Percentiles rank a stretch among this genome's conserved stretches.
Conservation (phyloP, 2,113 vertebrate species). For the Pituophis catenifer region DNA sequence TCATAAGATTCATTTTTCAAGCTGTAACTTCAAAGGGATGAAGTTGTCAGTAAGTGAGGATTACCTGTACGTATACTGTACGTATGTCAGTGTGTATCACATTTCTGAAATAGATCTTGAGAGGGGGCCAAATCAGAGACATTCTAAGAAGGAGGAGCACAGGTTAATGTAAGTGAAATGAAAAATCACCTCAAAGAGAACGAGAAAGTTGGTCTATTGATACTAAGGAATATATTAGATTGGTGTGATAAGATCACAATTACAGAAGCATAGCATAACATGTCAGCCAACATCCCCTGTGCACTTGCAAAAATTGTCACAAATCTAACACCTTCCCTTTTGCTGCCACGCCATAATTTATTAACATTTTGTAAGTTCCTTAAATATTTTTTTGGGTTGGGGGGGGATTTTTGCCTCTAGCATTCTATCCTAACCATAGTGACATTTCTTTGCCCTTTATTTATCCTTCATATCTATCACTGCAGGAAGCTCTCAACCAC, state of each 20-base stretch:
- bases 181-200: not conserved
- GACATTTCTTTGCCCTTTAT: not conserved
- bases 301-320: not conserved
- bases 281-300: not conserved
- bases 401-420: not conserved
- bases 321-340: not conserved
- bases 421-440: not conserved
- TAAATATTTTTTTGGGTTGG: not conserved
- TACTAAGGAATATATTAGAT: not conserved
- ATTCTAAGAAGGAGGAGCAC: not conserved
- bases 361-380: not conserved
- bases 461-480: slow-evolving; percentile 4
- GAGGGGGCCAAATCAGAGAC: not conserved
- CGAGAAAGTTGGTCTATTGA: not conserved
- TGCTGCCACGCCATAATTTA: not conserved
- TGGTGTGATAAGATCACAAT: too few species aligned
- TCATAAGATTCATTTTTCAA: not conserved
- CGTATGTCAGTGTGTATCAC: not conserved
- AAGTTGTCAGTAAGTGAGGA: not conserved
- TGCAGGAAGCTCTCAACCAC: not conserved
- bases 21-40: not conserved
- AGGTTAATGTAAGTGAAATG: not conserved
- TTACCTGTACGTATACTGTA: not conserved
- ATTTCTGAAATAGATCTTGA: not conserved
- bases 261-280: not conserved